Evolutionary conservation across 2,113 vertebrate genomes (phyloP).

Genomic region (Danionella cerebrum): DNA sequence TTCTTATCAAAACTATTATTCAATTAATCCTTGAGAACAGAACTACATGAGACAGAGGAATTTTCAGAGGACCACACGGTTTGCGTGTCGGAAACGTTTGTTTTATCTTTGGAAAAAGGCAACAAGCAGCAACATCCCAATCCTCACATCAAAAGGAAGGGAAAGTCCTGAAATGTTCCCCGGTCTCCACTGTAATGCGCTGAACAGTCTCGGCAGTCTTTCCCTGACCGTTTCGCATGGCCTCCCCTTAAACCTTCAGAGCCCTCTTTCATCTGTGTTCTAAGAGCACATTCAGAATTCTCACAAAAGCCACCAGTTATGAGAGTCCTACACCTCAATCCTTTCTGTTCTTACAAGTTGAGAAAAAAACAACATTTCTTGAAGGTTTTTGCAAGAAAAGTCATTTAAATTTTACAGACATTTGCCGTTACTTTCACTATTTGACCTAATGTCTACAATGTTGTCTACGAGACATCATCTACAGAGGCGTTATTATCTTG

Average conservation of each 20-base stretch:
- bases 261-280: slow-evolving; percentile 33
- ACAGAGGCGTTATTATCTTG: no score
- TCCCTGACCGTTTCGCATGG: background rate
- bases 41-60: background rate
- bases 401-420: no score
- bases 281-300: slow-evolving; percentile 23
- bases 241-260: slow-evolving; percentile 15
- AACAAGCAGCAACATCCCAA: slow-evolving; percentile 24
- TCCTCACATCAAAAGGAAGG: slow-evolving; percentile 39
- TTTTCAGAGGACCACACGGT: slow-evolving; percentile 15
- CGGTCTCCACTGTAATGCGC: slow-evolving; percentile 23
- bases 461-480: no score
- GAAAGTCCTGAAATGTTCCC: slow-evolving; percentile 28
- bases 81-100: background rate
- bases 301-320: slow-evolving; percentile 18
- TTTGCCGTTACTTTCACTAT: no score
- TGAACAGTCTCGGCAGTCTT: slow-evolving; percentile 6
- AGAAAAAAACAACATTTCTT: no score
- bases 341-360: background rate
- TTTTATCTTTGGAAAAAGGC: slow-evolving; percentile 19
- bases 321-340: background rate
- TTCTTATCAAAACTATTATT: no score
- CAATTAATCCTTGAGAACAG: no score
- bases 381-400: no score
- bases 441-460: no score